Conservation (phyloP, 2,888 invertebrate species). For the Orthosia cruda region DNA sequence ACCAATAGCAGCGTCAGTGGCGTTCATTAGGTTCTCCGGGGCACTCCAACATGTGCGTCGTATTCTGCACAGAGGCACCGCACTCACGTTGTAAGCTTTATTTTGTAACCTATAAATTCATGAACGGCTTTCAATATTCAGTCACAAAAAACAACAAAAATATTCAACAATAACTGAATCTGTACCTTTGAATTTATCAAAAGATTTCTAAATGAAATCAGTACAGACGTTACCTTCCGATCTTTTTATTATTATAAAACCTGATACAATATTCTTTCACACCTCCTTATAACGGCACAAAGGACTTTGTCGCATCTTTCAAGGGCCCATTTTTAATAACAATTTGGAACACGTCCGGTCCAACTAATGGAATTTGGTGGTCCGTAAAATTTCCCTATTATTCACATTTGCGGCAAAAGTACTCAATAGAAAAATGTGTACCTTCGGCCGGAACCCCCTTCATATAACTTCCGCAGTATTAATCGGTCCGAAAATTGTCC, state of each 20-base stretch:
- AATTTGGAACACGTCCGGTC: constrained; percentile 22
- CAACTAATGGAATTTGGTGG: constrained; percentile 53
- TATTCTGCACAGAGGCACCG: too few relatives aligned
- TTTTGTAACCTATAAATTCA: too few relatives aligned
- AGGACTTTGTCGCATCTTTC: neutral
- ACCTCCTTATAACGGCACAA: constrained; percentile 10
- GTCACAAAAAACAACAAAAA: too few relatives aligned
- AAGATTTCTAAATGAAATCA: neutral
- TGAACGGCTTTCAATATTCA: too few relatives aligned
- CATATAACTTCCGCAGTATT: constrained; percentile 23
- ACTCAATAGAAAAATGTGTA: constrained; percentile 19
- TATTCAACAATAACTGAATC: too few relatives aligned
- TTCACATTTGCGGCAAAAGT: constrained; percentile 37
- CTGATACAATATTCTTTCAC: neutral
- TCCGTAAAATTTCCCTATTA: constrained; percentile 51
- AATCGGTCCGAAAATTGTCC: constrained; percentile 50
- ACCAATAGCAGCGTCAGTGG: too few relatives aligned
- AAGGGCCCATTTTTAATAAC: constrained; percentile 43
- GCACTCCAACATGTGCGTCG: too few relatives aligned
- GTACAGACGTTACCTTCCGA: too few relatives aligned
- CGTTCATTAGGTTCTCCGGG: too few relatives aligned
- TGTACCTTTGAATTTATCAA: neutral
- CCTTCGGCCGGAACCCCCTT: constrained; percentile 6
- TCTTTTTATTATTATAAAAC: neutral
- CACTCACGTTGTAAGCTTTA: too few relatives aligned